Conservation (phyloP, 2,797 vertebrate genomes). For the Tadarida brasiliensis region DNA sequence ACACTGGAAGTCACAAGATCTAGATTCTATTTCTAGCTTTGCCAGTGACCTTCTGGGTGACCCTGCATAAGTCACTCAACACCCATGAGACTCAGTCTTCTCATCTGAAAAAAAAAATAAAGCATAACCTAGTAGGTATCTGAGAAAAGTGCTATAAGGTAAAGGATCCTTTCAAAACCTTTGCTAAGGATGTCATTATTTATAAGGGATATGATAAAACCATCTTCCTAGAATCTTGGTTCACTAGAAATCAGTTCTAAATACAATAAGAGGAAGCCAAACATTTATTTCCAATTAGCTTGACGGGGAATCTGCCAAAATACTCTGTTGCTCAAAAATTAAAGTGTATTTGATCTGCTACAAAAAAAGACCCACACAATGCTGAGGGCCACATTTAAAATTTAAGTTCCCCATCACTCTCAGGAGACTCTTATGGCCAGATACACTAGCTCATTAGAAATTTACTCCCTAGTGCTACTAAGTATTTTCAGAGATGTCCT, state of each 20-base stretch:
- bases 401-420: constrained; percentile 6
- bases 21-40: constrained; percentile 79
- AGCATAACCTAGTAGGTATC: neutral
- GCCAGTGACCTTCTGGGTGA: constrained; percentile 75
- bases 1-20: constrained; percentile 72
- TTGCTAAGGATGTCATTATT: neutral
- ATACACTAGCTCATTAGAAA: constrained; percentile 15
- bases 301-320: constrained; percentile 22
- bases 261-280: constrained; percentile 23
- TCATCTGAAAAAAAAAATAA: neutral
- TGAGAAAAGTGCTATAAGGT: constrained; percentile 39
- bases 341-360: constrained; percentile 6
- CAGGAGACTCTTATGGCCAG: neutral
- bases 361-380: neutral
- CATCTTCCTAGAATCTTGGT: neutral
- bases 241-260: constrained; percentile 4
- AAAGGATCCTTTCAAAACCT: constrained; percentile 8
- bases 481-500: constrained; percentile 47
- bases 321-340: constrained; percentile 22
- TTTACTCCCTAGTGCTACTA: neutral
- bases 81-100: constrained; percentile 69
- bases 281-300: constrained; percentile 23
- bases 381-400: constrained; percentile 41
- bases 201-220: neutral
- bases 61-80: constrained; percentile 70